A percentile compares a stretch with the other conserved stretches of the same genome.
Evolutionary conservation across 2,888 invertebrate species (phyloP).

Genomic region (Caenorhabditis panamensis): DNA sequence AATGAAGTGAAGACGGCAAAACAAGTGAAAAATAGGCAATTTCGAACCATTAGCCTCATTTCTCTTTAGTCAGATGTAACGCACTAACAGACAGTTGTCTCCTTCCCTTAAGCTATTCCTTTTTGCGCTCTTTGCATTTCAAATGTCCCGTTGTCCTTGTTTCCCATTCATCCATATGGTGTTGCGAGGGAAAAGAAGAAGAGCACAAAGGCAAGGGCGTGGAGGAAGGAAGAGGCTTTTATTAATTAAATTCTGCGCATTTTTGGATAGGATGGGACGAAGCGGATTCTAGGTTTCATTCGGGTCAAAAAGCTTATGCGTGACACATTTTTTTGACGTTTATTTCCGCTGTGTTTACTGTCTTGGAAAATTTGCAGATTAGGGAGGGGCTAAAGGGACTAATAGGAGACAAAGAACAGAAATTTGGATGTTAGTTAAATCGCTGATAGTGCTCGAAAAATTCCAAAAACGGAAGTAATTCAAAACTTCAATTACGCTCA

Average conservation of each 20-base stretch:
- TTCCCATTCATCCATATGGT: conserved; percentile 29
- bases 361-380: too few species aligned
- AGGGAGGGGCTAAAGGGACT: too few species aligned
- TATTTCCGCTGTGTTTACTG: too few species aligned
- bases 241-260: background rate
- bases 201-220: background rate
- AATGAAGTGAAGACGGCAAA: conserved; percentile 32
- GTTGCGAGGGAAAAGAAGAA: conserved; percentile 7
- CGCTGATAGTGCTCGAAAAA: too few species aligned
- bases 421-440: too few species aligned
- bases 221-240: background rate
- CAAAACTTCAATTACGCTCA: too few species aligned
- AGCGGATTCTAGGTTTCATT: too few species aligned
- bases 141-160: conserved; percentile 18
- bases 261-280: background rate
- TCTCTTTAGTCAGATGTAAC: background rate
- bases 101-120: conserved; percentile 7
- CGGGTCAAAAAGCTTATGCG: too few species aligned
- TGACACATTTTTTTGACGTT: too few species aligned
- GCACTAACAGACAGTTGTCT: background rate
- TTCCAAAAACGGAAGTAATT: too few species aligned
- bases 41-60: conserved; percentile 16
- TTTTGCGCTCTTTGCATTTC: conserved; percentile 35
- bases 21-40: conserved; percentile 33
- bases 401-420: too few species aligned